Base-by-base conservation (phyloP, 1,140 invertebrate genomes). In the Myzus persicae region DNA sequence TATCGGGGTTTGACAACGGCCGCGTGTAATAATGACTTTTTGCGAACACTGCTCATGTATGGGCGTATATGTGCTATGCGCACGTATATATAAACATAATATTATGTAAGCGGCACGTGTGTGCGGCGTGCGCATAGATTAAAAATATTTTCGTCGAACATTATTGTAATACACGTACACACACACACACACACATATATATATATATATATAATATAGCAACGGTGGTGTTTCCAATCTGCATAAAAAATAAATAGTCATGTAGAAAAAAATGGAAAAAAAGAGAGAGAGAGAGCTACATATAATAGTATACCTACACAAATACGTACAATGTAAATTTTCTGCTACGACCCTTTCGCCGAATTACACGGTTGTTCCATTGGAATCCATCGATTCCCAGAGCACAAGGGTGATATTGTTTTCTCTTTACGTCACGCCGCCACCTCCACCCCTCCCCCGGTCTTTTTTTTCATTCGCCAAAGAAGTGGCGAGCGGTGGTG, bases 261-360 rank as follows among this genome's bases (percentile, higher is more conserved):
- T 46, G 42, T 51, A 26, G 36, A 51, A 67, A 51, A 67, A 14
- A 90, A 54, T 26, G 36, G 1, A 76, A 59, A 90, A 26, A 46
- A 31, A 44, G 31, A n/a, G 46, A n/a, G 40, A 22, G 40, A 22
- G 31, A 7, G 85, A 48, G 46, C 46, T 48, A n/a, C n/a, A n/a
- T n/a, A 48, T 14, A 44, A 44, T 44, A 44, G 7, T 9, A 9
- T 44, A 44, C 42, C 42, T 11, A 44, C n/a, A n/a, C n/a, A n/a
- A n/a, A n/a, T n/a, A n/a, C n/a, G n/a, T 67, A 42, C 90, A 76
- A 91, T 59, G 90, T 91, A 76, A 91, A 91, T 59, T 90, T 31
- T 67, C 36, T n/a, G 38, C 90, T 26, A 59, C 54, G 51, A 59
- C 54, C 51, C 90, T 59, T 42, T 76, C 31, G 18, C 90, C 26